Percentiles rank a stretch among this genome's conserved stretches.
Conservation (phyloP, 2,113 vertebrate species). For the Narcine bancroftii region DNA sequence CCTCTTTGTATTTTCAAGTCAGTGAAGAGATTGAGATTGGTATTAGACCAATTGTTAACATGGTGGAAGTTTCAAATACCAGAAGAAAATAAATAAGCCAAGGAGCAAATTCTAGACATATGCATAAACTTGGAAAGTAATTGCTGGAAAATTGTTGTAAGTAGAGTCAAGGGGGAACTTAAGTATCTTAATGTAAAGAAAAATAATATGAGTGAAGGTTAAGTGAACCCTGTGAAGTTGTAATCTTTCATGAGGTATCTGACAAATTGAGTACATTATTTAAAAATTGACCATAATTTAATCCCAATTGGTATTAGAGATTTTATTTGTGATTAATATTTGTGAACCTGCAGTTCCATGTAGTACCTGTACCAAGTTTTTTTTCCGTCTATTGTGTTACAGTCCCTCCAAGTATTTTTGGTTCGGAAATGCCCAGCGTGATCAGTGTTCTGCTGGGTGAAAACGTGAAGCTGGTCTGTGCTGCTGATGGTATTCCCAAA, state of each 20-base stretch:
- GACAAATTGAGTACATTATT: neutral
- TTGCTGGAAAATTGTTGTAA: neutral
- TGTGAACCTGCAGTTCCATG: neutral
- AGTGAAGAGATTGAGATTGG: neutral
- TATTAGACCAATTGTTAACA: neutral
- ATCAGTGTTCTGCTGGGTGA: constrained; percentile 71
- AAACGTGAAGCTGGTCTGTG: constrained; percentile 71
- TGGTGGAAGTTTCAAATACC: neutral
- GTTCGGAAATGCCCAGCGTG: constrained; percentile 79
- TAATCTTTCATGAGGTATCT: neutral
- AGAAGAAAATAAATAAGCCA: neutral
- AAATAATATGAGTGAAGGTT: neutral
- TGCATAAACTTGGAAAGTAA: neutral
- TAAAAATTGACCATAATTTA: neutral
- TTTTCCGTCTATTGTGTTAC: constrained; percentile 19
- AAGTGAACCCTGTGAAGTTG: neutral
- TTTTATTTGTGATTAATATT: neutral
- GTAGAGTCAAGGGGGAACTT: neutral
- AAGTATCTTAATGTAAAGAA: neutral
- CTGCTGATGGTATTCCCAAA: constrained; percentile 63
- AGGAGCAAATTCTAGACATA: neutral
- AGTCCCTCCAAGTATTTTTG: constrained; percentile 82
- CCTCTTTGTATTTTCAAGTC: neutral
- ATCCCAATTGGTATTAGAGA: neutral
- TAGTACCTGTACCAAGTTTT: neutral